phyloP scores from a whole-genome alignment of 2,888 invertebrate species.

The Leptogaster cylindrica region DNA sequence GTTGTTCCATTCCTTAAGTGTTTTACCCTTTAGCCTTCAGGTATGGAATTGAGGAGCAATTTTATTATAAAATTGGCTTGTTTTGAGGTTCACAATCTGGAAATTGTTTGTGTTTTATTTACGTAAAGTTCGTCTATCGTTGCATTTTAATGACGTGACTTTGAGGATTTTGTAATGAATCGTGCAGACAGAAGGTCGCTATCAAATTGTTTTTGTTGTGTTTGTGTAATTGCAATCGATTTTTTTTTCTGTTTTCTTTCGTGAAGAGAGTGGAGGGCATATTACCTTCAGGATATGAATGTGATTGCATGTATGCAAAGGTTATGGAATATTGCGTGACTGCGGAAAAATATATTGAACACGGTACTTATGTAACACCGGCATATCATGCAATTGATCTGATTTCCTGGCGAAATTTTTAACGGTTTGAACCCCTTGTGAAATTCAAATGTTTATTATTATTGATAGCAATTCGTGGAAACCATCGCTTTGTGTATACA shows the following conservation, averaged over 20 bases:
- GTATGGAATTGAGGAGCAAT: slow-evolving; percentile 12
- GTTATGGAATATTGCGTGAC: slow-evolving; percentile 35
- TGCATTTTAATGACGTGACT: slow-evolving; percentile 34
- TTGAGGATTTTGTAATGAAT: slow-evolving; percentile 12
- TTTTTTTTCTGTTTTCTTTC: too few relatives aligned
- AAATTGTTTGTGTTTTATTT: slow-evolving; percentile 17
- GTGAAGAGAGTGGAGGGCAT: too few relatives aligned
- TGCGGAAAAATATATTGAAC: too few relatives aligned
- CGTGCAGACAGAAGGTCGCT: slow-evolving; percentile 17
- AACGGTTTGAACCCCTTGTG: too few relatives aligned
- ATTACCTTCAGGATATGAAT: slow-evolving; percentile 12
- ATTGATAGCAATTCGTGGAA: too few relatives aligned
- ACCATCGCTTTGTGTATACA: too few relatives aligned
- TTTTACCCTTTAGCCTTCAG: neutral
- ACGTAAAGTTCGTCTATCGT: slow-evolving; percentile 2
- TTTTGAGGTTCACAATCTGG: slow-evolving; percentile 30
- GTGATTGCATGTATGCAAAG: slow-evolving; percentile 37
- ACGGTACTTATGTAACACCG: too few relatives aligned
- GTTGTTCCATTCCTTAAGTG: neutral
- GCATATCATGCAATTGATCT: too few relatives aligned
- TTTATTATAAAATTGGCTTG: slow-evolving; percentile 30
- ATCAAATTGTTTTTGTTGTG: neutral
- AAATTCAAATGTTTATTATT: too few relatives aligned
- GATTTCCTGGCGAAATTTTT: too few relatives aligned
- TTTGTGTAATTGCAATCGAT: slow-evolving; percentile 36